These are phyloP conservation scores for Mythimna vitellina DNA, from an alignment of 2,888 invertebrate species.

Conservation along the genomic window DNA sequence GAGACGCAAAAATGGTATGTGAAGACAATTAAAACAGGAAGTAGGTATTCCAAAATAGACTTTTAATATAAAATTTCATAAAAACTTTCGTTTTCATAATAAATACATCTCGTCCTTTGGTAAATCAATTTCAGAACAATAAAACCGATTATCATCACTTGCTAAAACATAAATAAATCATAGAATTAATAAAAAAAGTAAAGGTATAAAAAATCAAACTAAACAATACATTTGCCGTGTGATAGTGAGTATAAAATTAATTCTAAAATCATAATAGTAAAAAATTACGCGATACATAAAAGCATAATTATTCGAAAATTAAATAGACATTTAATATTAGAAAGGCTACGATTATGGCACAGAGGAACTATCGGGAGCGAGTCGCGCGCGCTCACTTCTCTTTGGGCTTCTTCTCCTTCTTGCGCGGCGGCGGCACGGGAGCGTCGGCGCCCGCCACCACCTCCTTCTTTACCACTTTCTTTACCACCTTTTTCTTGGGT, in stretches of 20 bases:
- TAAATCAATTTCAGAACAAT: constrained; percentile 72
- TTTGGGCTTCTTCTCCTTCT: constrained; percentile 90
- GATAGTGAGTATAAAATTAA: constrained; percentile 78
- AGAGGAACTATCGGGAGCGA: constrained; percentile 82
- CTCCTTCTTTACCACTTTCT: constrained; percentile 89
- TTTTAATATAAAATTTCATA: constrained; percentile 87
- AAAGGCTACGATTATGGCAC: constrained; percentile 87
- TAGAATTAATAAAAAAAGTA: constrained; percentile 70
- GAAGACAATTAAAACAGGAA: constrained; percentile 26
- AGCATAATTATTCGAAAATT: constrained; percentile 83
- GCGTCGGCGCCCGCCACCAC: constrained; percentile 78
- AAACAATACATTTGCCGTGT: constrained; percentile 80
- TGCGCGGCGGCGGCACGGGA: constrained; percentile 90
- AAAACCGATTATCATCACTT: constrained; percentile 73
- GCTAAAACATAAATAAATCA: constrained; percentile 74
- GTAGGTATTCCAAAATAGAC: constrained; percentile 83
- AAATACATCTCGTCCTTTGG: constrained; percentile 85
- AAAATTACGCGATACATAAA: constrained; percentile 84
- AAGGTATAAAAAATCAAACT: constrained; percentile 74
- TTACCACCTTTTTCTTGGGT: constrained; percentile 84
- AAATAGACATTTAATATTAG: constrained; percentile 80
- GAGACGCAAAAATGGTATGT: background rate
- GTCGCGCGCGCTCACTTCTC: constrained; percentile 84
- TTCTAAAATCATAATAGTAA: constrained; percentile 75
- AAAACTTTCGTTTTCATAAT: constrained; percentile 82